Evolutionary conservation across 2,888 invertebrate genomes (phyloP).

Genomic region (Synanthedon formicaeformis): DNA sequence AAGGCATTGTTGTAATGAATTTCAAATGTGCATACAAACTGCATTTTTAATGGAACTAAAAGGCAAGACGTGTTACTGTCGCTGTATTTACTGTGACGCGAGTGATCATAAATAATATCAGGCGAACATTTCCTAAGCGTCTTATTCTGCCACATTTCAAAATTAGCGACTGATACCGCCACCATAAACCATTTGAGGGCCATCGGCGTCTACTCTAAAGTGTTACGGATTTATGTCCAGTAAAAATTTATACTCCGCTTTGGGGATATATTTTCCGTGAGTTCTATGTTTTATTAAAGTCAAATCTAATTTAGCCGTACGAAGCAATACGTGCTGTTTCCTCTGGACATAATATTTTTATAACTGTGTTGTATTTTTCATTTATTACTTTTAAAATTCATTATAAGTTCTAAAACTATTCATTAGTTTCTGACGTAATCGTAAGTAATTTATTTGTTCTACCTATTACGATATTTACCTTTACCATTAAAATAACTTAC

Average conservation of each 20-base stretch:
- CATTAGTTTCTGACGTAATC: too few relatives aligned
- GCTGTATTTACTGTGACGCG: not conserved
- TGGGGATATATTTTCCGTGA: not conserved
- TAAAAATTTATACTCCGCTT: not conserved
- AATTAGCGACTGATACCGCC: slow-evolving; percentile 30
- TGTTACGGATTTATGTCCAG: not conserved
- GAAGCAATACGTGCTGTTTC: not conserved
- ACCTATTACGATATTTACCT: too few relatives aligned
- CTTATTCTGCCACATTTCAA: slow-evolving; percentile 39
- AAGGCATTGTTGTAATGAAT: too few relatives aligned
- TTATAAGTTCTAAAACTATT: too few relatives aligned
- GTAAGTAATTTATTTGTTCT: too few relatives aligned
- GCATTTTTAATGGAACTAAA: too few relatives aligned
- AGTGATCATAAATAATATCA: slow-evolving; percentile 18
- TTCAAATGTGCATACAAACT: too few relatives aligned
- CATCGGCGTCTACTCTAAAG: not conserved
- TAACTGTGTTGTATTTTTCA: too few relatives aligned
- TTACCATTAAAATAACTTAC: too few relatives aligned
- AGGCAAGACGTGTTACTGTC: not conserved
- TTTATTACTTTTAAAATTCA: too few relatives aligned
- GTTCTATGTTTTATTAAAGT: slow-evolving; percentile 12
- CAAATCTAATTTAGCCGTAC: slow-evolving; percentile 2
- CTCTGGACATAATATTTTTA: too few relatives aligned
- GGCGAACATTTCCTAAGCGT: slow-evolving; percentile 12
- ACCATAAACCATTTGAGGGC: slow-evolving; percentile 19